Base-by-base conservation (phyloP, 2,797 vertebrate genomes). In the Tauraco hartlaubi region DNA sequence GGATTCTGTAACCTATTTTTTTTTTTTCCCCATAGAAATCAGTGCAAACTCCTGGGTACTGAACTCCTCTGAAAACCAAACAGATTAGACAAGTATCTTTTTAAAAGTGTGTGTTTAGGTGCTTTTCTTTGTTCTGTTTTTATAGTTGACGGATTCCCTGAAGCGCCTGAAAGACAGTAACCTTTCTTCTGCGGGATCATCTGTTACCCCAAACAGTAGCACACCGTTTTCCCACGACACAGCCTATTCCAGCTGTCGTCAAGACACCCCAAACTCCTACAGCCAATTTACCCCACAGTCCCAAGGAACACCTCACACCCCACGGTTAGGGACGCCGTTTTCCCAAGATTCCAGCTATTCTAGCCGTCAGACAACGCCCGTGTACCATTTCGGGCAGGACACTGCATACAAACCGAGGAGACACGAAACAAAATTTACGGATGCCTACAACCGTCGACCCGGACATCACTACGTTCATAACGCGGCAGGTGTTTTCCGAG, bases 271-370 rank as follows among this genome's bases (percentile, higher is more conserved):
- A 6, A 98, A 98, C 97, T 99, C 99, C 21, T 99, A 99, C 29
- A 98, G 99, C 76, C 98, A 99, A 31, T 98, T 97, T 79, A 99
- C 99, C 4, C 99, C 99, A 0, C 99, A 99, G 97, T 99, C 99
- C 81, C 99, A 99, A 98, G 99, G 99, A 91, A 99, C 99, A 5
- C 99, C 99, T 9, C 99, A 99, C 88, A 99, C 99, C 20, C 99
- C 99, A 0, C 99, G 99, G 5, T 96, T 99, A 84, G 99, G 99
- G 63, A 99, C 99, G 0, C 99, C 99, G 3, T 99, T 99, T 98
- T 99, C 99, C 31, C 99, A 99, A 97, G 99, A 99, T 97, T 99
- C 99, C 37, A 99, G 97, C 87, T 99, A 99, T 96, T 99, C 99
- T 52, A 99, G 99, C 94, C 98, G 99, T 28, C 99, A 99, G 98